Base-by-base conservation (phyloP, 2,797 vertebrate genomes). In the Thalassophryne amazonica region DNA sequence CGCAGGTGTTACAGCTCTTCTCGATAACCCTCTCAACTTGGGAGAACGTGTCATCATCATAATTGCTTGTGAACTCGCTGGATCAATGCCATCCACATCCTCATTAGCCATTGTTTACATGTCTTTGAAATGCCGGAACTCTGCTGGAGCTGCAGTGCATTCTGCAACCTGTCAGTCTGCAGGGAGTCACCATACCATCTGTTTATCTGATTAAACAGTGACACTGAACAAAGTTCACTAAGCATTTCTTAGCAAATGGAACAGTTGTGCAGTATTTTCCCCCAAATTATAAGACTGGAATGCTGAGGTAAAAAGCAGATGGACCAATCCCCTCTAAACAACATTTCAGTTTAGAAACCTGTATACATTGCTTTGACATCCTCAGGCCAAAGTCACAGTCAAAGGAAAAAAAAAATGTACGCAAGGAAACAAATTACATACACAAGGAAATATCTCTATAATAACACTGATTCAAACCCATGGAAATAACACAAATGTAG, bases 201-300 rank as follows among this genome's bases (percentile, higher is more conserved):
- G 66, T 61, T 38, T 32, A 6, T 56, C 50, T 78, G 80, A 81
- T 81, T 81, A 73, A 72, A 63, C 37, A 49, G 60, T 45, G 62
- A 63, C 64, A 60, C 60, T 29, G 45, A 68, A 69, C 54, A 53
- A 59, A 52, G 56, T 71, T 73, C 43, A 46, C 65, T 66, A 55
- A 81, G 61, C 28, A 53, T 60, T 47, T 53, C 48, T 63, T 55
- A 57, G 60, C 35, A 21, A 42, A 28, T 14, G 16, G 23, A 45
- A 48, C 79, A 80, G 72, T 70, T 83, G 80, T 60, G 60, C 53
- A 15, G 19, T 15, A 49, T 48, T 46, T 63, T 65, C 69, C 61
- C 42, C 9, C 27, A 23, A 27, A 20, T 45, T 23, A 38, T 35
- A 53, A 58, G 49, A 25, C 38, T 56, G 42, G 25, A 25, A 31